A percentile compares a stretch with the other conserved stretches of the same genome.
Conservation (phyloP, 2,888 invertebrate species). For the Gordius sp. region DNA sequence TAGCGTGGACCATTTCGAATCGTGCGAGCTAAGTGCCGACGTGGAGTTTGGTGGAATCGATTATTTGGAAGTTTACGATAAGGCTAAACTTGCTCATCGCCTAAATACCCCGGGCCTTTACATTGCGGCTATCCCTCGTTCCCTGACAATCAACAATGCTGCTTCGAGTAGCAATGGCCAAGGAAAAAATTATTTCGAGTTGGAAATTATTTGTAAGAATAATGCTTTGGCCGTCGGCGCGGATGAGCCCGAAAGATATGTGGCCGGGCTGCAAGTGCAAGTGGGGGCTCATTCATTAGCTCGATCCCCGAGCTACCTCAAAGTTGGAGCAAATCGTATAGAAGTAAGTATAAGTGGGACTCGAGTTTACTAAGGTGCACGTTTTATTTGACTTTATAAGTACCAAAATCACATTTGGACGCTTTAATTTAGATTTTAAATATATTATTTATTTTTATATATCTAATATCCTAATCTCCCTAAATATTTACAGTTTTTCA, state of each 20-base stretch:
- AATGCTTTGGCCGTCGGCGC: background rate
- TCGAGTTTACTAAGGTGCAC: too few species aligned
- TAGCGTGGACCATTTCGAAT: constrained; percentile 85
- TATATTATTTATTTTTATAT: too few species aligned
- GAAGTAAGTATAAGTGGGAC: too few species aligned
- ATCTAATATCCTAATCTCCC: too few species aligned
- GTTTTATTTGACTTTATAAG: too few species aligned
- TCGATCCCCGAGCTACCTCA: constrained; percentile 47
- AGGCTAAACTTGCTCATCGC: constrained; percentile 65
- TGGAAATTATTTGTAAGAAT: background rate
- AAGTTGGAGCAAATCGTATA: constrained; percentile 31
- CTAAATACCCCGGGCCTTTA: constrained; percentile 59
- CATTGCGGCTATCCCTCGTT: constrained; percentile 37
- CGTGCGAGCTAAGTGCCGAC: constrained; percentile 67
- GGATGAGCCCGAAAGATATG: constrained; percentile 56
- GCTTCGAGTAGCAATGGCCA: background rate
- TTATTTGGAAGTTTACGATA: constrained; percentile 69
- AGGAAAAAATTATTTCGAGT: too few species aligned
- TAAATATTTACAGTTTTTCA: too few species aligned
- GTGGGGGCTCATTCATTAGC: constrained; percentile 56
- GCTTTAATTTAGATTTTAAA: too few species aligned
- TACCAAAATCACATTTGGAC: too few species aligned
- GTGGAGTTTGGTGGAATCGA: constrained; percentile 60
- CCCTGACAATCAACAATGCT: background rate
- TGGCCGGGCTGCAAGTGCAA: constrained; percentile 58